Conservation (phyloP, 2,797 vertebrate species). For the Valencia hispanica region DNA sequence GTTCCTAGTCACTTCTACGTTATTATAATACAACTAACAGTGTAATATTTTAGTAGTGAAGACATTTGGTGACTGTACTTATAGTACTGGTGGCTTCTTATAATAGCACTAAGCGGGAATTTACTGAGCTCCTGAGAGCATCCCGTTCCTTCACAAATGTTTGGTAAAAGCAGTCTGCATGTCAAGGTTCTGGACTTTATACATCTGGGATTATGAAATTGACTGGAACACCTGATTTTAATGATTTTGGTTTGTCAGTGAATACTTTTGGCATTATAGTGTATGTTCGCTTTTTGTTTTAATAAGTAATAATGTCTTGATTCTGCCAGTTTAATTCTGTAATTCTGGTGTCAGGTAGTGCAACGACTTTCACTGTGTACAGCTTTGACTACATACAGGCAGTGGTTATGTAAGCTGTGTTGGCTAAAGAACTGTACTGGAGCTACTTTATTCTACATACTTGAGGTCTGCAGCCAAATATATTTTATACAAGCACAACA, state of each 20-base stretch:
- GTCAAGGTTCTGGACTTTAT: neutral
- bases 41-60: neutral
- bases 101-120: neutral
- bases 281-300: neutral
- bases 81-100: neutral
- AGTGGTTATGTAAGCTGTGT: neutral
- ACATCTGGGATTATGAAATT: neutral
- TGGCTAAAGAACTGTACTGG: neutral
- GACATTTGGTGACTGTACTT: neutral
- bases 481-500: constrained; percentile 3
- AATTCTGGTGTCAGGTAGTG: neutral
- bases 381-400: neutral
- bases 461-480: neutral
- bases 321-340: neutral
- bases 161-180: neutral
- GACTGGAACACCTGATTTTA: neutral
- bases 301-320: neutral
- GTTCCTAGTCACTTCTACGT: neutral
- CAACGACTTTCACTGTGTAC: neutral
- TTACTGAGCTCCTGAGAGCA: neutral
- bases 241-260: neutral
- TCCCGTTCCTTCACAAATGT: neutral
- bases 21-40: neutral
- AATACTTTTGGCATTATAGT: neutral
- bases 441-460: constrained; percentile 4